Base-by-base conservation (phyloP, 1,140 invertebrate genomes). In the Oryctes rhinoceros region DNA sequence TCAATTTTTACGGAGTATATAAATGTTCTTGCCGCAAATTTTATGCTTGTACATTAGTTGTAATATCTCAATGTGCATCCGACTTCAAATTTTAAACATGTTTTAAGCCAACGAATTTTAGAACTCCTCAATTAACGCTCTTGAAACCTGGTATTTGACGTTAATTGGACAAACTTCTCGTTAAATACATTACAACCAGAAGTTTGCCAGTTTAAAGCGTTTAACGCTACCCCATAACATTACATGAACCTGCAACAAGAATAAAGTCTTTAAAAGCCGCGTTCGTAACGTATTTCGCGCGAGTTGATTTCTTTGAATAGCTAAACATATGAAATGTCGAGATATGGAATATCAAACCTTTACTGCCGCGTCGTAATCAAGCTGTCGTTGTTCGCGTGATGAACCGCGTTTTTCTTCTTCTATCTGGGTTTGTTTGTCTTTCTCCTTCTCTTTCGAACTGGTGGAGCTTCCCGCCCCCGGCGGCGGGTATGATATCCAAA, bases 401-500 rank as follows among this genome's bases (percentile, higher is more conserved):
- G 84, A 80, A 0, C 80, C 78, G 15, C 84, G 83, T 80, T 86
- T 86, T 47, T 87, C 85, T 53, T 87, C 85, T 71, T 86, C 84
- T 37, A 79, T 59, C 80, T 83, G 82, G n/a, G 82, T 81, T 79
- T 86, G 86, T 78, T 85, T 83, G 11, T 85, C 82, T 80, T 86
- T 86, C 13, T 86, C 85, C 75, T 85, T 86, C 13, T 85, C 85
- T 80, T 87, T 87, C 13, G 85, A 83, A 76, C 83, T 84, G 76
- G 84, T 84, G 18, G 87, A 87, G 82, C 90, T 89, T 84, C 90
- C 90, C 88, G 90, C 89, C 88, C 89, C 90, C 82, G 91, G 91
- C 85, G 91, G 91, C 88, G 92, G 91, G 88, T 92, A 92, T 76
- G 91, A 92, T 85, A 92, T 92, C 92, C 92, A 92, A 88, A 92